phyloP scores from a whole-genome alignment of 2,888 invertebrate genomes.

The Orthonychiurus folsomi region DNA sequence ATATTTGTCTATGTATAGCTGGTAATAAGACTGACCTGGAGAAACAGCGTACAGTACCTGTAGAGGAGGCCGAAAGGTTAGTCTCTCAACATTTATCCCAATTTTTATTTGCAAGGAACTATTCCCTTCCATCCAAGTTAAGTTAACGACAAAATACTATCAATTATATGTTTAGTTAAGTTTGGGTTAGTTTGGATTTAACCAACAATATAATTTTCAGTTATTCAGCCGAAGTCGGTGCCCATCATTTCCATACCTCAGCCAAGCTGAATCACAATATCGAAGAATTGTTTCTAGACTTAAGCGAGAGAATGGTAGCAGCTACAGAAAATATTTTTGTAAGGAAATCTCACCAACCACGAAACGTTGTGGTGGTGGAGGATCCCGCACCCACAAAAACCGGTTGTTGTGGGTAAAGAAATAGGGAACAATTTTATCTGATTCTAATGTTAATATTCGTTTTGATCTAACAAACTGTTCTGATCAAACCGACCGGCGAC shows the following conservation, averaged over 20 bases:
- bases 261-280: slow-evolving; percentile 87
- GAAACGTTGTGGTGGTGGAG: slow-evolving; percentile 41
- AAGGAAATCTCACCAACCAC: slow-evolving; percentile 36
- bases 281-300: slow-evolving; percentile 77
- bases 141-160: neutral
- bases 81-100: too few relatives aligned
- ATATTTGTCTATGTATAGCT: slow-evolving; percentile 83
- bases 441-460: too few relatives aligned
- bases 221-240: slow-evolving; percentile 82
- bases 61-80: slow-evolving; percentile 79
- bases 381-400: slow-evolving; percentile 11
- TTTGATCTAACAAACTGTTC: too few relatives aligned
- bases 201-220: slow-evolving; percentile 46
- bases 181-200: too few relatives aligned
- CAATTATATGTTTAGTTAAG: neutral
- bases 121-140: too few relatives aligned
- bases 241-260: slow-evolving; percentile 84
- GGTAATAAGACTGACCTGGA: slow-evolving; percentile 97
- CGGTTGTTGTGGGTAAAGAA: slow-evolving; percentile 12
- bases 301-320: slow-evolving; percentile 66
- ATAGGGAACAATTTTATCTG: neutral
- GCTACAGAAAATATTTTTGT: slow-evolving; percentile 43
- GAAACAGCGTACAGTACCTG: slow-evolving; percentile 72
- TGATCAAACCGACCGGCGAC: too few relatives aligned
- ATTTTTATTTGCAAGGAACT: too few relatives aligned